Conservation (phyloP, 2,113 vertebrate genomes). For the Gracilinanus agilis region DNA sequence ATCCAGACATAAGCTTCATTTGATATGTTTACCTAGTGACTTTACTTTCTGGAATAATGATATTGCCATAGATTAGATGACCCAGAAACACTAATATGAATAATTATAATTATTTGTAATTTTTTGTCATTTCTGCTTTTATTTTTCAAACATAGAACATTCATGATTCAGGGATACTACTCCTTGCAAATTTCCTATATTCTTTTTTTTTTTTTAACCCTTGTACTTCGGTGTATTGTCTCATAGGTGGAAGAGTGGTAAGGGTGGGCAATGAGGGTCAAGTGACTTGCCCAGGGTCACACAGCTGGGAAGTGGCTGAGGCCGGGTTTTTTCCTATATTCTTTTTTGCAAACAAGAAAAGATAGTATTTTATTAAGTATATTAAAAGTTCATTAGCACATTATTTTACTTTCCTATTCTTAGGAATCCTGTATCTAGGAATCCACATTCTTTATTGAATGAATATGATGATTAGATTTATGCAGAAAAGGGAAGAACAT, state of each 20-base stretch:
- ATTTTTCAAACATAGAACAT: neutral
- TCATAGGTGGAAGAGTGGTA: too few relatives aligned
- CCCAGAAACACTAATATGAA: neutral
- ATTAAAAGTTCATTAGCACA: neutral
- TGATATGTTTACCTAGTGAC: neutral
- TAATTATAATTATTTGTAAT: neutral
- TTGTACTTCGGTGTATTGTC: too few relatives aligned
- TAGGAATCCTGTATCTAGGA: neutral
- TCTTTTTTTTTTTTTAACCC: too few relatives aligned
- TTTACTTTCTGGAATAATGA: neutral
- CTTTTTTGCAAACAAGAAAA: neutral
- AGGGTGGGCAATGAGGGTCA: too few relatives aligned
- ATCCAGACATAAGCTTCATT: neutral
- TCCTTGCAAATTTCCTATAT: neutral
- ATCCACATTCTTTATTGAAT: neutral
- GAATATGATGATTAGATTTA: neutral
- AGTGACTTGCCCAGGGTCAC: too few relatives aligned
- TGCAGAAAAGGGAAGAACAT: neutral
- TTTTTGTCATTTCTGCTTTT: neutral
- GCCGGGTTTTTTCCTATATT: too few relatives aligned
- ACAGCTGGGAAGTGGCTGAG: too few relatives aligned
- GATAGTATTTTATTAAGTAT: neutral
- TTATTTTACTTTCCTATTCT: neutral
- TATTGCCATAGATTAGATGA: neutral
- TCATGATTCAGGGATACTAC: neutral